Evolutionary conservation across 1,140 invertebrate genomes (phyloP).

Genomic region (Dolichoris vasculosae): DNA sequence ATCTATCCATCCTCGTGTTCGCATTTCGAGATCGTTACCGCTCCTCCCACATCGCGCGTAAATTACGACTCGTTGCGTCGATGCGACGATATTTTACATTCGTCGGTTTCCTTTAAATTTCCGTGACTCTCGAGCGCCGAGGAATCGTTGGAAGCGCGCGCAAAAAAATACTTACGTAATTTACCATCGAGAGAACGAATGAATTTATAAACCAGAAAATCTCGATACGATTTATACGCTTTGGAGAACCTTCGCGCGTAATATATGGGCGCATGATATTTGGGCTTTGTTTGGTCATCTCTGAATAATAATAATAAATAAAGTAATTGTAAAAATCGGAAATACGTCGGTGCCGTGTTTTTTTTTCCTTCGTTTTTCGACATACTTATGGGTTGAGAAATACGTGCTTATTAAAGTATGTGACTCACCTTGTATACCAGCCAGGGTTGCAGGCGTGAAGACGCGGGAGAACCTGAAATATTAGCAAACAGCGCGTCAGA

Average conservation of each 20-base stretch:
- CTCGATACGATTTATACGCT: not conserved
- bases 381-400: not conserved
- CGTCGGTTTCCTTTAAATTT: not conserved
- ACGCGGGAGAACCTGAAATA: slow-evolving; percentile 73
- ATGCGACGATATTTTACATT: not conserved
- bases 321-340: not conserved
- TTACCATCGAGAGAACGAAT: not conserved
- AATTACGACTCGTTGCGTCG: not conserved
- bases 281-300: not conserved
- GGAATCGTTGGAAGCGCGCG: not conserved
- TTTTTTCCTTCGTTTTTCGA: slow-evolving; percentile 33
- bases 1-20: not conserved
- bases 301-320: not conserved
- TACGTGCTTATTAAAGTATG: slow-evolving; percentile 43
- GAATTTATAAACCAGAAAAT: not conserved
- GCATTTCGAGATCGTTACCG: not conserved
- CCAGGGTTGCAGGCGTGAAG: slow-evolving; percentile 74
- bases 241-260: not conserved
- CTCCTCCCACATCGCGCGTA: not conserved
- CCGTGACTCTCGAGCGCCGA: not conserved
- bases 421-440: slow-evolving; percentile 74
- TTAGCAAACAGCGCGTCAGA: slow-evolving; percentile 48
- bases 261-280: not conserved
- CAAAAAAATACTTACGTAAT: not conserved
- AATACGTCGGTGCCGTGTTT: not conserved